Evolutionary conservation across 2,113 vertebrate species (phyloP).

Genomic region (Entomyzon cyanotis): DNA sequence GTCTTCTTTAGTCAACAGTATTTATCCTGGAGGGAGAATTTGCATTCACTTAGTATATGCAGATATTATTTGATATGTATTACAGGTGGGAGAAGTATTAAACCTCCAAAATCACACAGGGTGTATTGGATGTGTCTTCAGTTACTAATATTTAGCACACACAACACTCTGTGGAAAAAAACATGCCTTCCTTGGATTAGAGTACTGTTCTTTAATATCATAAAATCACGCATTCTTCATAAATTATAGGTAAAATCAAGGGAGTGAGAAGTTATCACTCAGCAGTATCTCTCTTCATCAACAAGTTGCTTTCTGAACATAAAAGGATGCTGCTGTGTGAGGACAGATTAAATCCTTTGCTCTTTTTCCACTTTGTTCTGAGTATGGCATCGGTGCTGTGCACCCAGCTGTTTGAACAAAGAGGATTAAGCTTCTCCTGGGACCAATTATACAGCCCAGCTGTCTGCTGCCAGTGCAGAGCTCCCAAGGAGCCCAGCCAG

Average conservation of each 20-base stretch:
- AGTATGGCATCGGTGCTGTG: accelerated
- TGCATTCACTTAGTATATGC: neutral
- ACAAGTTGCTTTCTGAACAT: neutral
- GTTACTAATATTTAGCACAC: neutral
- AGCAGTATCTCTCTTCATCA: neutral
- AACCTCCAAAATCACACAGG: neutral
- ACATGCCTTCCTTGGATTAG: neutral
- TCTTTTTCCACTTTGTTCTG: neutral
- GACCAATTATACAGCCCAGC: neutral
- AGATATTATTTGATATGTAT: neutral
- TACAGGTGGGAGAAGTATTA: neutral
- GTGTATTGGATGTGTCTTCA: neutral
- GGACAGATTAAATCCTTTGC: neutral
- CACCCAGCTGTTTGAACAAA: neutral
- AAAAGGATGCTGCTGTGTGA: neutral
- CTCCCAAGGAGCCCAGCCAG: neutral
- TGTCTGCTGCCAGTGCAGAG: neutral
- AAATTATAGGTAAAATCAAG: neutral
- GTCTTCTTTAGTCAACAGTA: neutral
- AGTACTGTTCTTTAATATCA: neutral
- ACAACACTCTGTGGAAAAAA: neutral
- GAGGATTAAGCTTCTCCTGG: neutral
- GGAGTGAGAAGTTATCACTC: neutral
- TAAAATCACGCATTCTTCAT: neutral
- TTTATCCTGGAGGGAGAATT: neutral